Evolutionary conservation across 2,888 invertebrate genomes (phyloP).

Genomic region (Microchrysa polita): DNA sequence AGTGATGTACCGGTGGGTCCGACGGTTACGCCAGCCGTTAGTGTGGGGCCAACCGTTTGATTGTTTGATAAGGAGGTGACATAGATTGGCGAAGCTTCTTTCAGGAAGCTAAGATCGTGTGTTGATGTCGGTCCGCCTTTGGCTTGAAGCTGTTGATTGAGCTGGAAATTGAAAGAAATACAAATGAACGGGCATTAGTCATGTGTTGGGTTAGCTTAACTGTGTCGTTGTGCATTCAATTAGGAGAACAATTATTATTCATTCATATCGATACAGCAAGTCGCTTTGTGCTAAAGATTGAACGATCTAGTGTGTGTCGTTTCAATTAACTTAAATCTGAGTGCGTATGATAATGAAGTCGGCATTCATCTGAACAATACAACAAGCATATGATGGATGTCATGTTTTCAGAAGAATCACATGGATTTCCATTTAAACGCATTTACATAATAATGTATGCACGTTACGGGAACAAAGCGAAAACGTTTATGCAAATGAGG

Average conservation of each 20-base stretch:
- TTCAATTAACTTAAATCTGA: not conserved
- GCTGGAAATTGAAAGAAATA: conserved; percentile 50
- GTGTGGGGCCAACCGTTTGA: conserved; percentile 66
- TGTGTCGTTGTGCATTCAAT: too few relatives aligned
- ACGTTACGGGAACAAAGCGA: not conserved
- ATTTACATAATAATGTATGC: conserved; percentile 6
- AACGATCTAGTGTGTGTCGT: not conserved
- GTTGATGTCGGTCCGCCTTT: conserved; percentile 62
- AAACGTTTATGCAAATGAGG: not conserved
- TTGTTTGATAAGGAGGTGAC: conserved; percentile 76
- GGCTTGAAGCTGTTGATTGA: conserved; percentile 62
- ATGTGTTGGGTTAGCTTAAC: too few relatives aligned
- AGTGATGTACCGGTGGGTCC: conserved; percentile 55
- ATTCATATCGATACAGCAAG: too few relatives aligned
- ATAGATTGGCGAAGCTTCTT: conserved; percentile 84
- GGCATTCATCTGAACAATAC: not conserved
- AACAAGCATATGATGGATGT: conserved; percentile 13
- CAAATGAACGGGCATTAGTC: not conserved
- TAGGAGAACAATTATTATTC: too few relatives aligned
- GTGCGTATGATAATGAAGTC: conserved; percentile 30
- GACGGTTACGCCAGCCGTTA: conserved; percentile 66
- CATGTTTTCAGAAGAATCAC: not conserved
- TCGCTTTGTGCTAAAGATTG: too few relatives aligned
- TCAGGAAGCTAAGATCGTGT: conserved; percentile 80
- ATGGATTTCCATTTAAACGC: conserved; percentile 22